Evolutionary conservation across 2,797 vertebrate genomes (phyloP), one percentile per base, ranked within the genome.

Genomic region (Ambastaia sidthimunki): DNA sequence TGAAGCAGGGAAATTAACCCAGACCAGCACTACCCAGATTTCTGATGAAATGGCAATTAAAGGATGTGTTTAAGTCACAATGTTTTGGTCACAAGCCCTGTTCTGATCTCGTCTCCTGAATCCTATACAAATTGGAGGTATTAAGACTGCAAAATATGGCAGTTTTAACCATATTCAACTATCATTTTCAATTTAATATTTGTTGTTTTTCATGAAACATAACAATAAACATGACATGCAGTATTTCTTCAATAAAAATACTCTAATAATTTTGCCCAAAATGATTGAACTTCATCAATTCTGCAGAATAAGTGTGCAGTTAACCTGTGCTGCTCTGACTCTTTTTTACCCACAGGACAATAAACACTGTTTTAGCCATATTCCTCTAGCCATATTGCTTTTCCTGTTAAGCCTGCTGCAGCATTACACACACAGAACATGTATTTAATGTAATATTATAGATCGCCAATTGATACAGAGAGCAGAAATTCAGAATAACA

Each of bases 261-360:
- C 34, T 37, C 4, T 37, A 37, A 37, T 37, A 1, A 37, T 37
- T 37, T 37, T 6, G 34, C 4, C 7, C 5, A 37, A 37, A 37
- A 6, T 37, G 5, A 37, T 6, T 31, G 2, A 31, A 31, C 2
- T 31, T 5, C 31, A 31, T 31, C 31, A 31, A n/a, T 18, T 16
- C 62, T 34, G 9, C 2, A 65, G 1, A 62, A 15, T 48, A 23
- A 50, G 4, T 55, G 19, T 41, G 37, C 37, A 63, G 18, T 25
- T 19, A 47, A 34, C 2, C 1, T 44, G 10, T 37, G 7, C 6
- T 59, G 13, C 57, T 7, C 1, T 23, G 9, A 57, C 25, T 37
- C 28, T 79, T 28, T 31, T 1, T 90, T 89, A 98, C 97, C 96
- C 93, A 86, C 16, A 86, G 76, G 13, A 90, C 82, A n/a, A 93